phyloP scores from a whole-genome alignment of 2,888 invertebrate species.

The Monopis laevigella region DNA sequence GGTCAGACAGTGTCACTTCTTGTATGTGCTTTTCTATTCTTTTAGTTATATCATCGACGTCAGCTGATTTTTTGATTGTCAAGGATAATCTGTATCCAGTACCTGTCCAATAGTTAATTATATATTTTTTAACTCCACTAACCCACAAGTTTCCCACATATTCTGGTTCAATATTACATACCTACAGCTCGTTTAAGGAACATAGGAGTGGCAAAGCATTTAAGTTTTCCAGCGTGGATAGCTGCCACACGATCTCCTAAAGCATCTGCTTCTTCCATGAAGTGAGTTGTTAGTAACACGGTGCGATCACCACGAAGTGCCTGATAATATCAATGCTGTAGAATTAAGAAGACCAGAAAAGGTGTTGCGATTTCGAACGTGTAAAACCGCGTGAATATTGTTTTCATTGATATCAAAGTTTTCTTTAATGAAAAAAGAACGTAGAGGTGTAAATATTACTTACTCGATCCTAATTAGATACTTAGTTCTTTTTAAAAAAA shows the following conservation, averaged over 20 bases:
- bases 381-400: too few relatives aligned
- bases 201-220: slow-evolving; percentile 84
- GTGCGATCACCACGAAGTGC: slow-evolving; percentile 75
- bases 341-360: too few relatives aligned
- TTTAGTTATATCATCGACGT: slow-evolving; percentile 30
- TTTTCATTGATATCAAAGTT: too few relatives aligned
- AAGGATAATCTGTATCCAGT: slow-evolving; percentile 77
- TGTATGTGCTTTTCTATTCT: slow-evolving; percentile 28
- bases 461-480: too few relatives aligned
- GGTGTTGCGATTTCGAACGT: too few relatives aligned
- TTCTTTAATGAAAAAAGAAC: too few relatives aligned
- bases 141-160: too few relatives aligned
- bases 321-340: too few relatives aligned
- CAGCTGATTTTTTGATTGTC: slow-evolving; percentile 37
- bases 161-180: too few relatives aligned
- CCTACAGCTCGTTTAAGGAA: slow-evolving; percentile 75
- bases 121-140: too few relatives aligned
- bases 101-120: slow-evolving; percentile 57
- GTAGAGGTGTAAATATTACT: too few relatives aligned
- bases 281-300: slow-evolving; percentile 90
- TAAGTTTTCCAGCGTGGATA: slow-evolving; percentile 76
- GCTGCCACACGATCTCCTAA: slow-evolving; percentile 92
- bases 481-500: too few relatives aligned
- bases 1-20: slow-evolving; percentile 28
- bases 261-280: slow-evolving; percentile 96